These are phyloP conservation scores for Danionella cerebrum DNA, from an alignment of 2,113 vertebrate species.

Conservation along the genomic window DNA sequence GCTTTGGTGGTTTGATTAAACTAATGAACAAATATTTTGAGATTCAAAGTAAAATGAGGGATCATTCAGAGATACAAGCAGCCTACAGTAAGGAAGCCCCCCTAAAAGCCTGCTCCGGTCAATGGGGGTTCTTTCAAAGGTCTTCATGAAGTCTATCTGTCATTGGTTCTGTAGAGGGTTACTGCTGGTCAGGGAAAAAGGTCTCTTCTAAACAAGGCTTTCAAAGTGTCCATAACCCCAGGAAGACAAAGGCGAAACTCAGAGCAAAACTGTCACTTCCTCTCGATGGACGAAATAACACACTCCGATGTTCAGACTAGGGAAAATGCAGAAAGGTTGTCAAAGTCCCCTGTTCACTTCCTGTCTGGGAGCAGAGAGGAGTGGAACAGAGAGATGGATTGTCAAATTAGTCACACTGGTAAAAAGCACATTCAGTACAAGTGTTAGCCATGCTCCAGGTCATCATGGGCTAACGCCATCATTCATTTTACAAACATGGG, in stretches of 20 bases:
- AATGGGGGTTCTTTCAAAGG: slow-evolving; percentile 23
- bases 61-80: background rate
- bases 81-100: slow-evolving; percentile 24
- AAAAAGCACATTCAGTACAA: slow-evolving; percentile 11
- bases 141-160: slow-evolving; percentile 29
- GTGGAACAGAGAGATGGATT: background rate
- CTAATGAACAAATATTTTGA: too few species aligned
- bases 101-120: slow-evolving; percentile 28
- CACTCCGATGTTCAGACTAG: slow-evolving; percentile 1
- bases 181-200: slow-evolving; percentile 14
- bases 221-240: slow-evolving; percentile 36
- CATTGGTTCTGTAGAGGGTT: slow-evolving; percentile 11
- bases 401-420: slow-evolving; percentile 17
- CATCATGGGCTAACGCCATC: background rate
- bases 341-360: background rate
- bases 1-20: too few species aligned
- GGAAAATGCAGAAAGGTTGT: slow-evolving; percentile 9
- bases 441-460: background rate
- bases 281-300: slow-evolving; percentile 24
- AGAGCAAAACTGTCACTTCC: slow-evolving; percentile 33
- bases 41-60: background rate
- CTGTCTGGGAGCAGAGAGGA: slow-evolving; percentile 2
- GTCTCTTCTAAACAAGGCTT: slow-evolving; percentile 23
- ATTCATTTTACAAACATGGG: background rate
- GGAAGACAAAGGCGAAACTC: slow-evolving; percentile 31